Evolutionary conservation across 2,888 invertebrate species (phyloP).

Genomic region (Brachyptera risi): DNA sequence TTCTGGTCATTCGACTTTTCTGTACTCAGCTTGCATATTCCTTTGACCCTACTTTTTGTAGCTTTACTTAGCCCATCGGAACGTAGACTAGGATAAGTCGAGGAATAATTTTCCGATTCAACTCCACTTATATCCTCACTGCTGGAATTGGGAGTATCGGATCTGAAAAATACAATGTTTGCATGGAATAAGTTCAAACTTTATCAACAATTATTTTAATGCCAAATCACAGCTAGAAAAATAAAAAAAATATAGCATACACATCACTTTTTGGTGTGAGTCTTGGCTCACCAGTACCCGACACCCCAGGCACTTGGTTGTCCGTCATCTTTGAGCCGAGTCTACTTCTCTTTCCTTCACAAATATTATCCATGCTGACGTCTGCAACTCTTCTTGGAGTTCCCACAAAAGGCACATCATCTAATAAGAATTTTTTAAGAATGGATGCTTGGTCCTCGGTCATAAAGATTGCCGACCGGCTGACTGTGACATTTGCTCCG

Average conservation of each 20-base stretch:
- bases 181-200: too few relatives aligned
- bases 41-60: constrained; percentile 9
- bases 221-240: background rate
- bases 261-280: background rate
- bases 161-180: constrained; percentile 17
- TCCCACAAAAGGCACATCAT: constrained; percentile 36
- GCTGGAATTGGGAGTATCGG: constrained; percentile 35
- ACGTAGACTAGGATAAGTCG: background rate
- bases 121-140: constrained; percentile 38
- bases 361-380: constrained; percentile 41
- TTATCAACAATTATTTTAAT: too few relatives aligned
- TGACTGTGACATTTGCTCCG: constrained; percentile 46
- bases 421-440: too few relatives aligned
- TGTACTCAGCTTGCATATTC: constrained; percentile 43
- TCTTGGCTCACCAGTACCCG: background rate
- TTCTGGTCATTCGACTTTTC: constrained; percentile 42
- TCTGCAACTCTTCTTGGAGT: constrained; percentile 35
- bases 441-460: constrained; percentile 47
- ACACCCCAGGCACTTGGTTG: too few relatives aligned
- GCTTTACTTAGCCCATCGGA: background rate
- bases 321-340: too few relatives aligned
- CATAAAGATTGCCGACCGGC: constrained; percentile 52
- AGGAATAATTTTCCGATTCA: constrained; percentile 37
- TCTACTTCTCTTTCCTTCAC: constrained; percentile 39
- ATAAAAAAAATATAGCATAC: background rate